A percentile compares a stretch with the other conserved stretches of the same genome.
Evolutionary conservation across 2,797 vertebrate genomes (phyloP).

Genomic region (Phalanger gymnotis): DNA sequence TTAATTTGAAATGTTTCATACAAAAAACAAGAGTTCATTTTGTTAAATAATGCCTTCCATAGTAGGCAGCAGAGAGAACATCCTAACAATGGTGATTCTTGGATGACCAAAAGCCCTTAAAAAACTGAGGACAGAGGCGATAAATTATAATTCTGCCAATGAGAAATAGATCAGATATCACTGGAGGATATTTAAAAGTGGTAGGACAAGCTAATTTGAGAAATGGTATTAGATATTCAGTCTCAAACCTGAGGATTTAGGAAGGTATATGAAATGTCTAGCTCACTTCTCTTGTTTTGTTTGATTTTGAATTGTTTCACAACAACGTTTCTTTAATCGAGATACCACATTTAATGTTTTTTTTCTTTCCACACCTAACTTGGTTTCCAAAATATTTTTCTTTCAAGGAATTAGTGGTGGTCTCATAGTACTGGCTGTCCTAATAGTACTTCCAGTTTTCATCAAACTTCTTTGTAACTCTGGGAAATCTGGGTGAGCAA

Average conservation of each 20-base stretch:
- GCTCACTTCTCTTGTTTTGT: not conserved
- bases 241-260: not conserved
- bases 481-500: constrained; percentile 71
- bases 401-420: constrained; percentile 57
- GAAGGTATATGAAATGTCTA: constrained; percentile 1
- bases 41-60: not conserved
- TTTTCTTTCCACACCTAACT: constrained; percentile 49
- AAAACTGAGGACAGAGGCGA: not conserved
- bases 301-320: not conserved
- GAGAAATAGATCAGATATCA: not conserved
- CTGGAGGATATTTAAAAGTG: constrained; percentile 10
- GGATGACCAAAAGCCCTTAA: not conserved
- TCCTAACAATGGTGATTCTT: not conserved
- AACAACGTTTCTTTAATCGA: not conserved
- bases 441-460: constrained; percentile 38
- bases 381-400: constrained; percentile 31
- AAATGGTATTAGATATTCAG: not conserved
- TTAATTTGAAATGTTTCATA: not conserved
- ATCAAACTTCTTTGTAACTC: constrained; percentile 17
- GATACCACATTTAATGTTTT: not conserved
- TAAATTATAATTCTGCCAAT: not conserved
- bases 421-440: constrained; percentile 14
- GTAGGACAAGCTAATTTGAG: not conserved
- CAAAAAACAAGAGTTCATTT: not conserved
- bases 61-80: not conserved